Percentiles rank a stretch among this genome's conserved stretches.
These are phyloP conservation scores for Ataeniobius toweri DNA, from an alignment of 2,797 vertebrate genomes.

Conservation along the genomic window DNA sequence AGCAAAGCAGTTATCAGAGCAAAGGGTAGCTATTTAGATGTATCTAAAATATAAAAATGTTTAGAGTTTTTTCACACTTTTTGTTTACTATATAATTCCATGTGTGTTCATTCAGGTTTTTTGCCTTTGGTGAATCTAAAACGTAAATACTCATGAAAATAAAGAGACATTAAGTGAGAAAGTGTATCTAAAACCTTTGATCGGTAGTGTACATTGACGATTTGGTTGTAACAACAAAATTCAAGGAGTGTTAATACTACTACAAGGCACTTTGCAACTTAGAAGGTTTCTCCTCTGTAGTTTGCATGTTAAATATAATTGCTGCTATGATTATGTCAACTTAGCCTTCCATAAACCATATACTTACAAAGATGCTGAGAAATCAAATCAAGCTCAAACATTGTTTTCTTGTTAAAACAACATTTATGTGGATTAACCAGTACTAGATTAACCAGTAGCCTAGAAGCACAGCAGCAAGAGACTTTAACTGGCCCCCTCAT, in stretches of 20 bases:
- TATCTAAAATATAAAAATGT: no score
- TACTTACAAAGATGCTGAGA: conserved; percentile 13
- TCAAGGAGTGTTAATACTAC: not conserved
- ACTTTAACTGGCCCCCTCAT: conserved; percentile 18
- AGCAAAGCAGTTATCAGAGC: no score
- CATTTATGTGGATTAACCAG: not conserved
- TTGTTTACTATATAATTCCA: no score
- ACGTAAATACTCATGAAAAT: no score
- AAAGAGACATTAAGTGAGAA: no score
- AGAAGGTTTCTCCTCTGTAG: conserved; percentile 13
- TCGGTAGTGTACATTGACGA: no score
- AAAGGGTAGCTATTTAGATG: no score
- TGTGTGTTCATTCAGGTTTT: no score
- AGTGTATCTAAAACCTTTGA: no score
- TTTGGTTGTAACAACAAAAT: not conserved
- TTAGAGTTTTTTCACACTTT: no score
- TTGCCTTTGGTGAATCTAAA: no score
- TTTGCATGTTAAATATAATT: conserved; percentile 53
- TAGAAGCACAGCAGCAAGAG: not conserved
- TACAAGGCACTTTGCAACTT: not conserved
- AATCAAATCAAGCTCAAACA: not conserved
- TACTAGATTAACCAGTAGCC: not conserved
- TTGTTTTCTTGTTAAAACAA: not conserved
- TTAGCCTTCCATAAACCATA: conserved; percentile 33
- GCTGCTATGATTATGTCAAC: conserved; percentile 33